Evolutionary conservation across 2,797 vertebrate species (phyloP).

Genomic region (Aquila chrysaetos): DNA sequence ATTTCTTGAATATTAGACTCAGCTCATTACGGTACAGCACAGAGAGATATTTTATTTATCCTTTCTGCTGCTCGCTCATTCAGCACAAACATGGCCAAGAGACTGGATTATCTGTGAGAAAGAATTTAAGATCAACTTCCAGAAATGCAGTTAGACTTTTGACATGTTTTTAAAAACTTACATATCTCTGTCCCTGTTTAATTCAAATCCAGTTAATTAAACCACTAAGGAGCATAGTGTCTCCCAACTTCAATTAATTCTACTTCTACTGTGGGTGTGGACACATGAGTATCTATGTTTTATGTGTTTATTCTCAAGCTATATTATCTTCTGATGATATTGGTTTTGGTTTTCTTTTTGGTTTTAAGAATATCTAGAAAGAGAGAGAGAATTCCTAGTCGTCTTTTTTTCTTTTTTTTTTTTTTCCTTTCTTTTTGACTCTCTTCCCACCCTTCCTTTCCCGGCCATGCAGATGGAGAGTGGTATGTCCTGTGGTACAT

Average conservation of each 20-base stretch:
- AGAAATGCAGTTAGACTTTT: slow-evolving; percentile 47
- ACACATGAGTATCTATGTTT: neutral
- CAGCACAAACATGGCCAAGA: slow-evolving; percentile 43
- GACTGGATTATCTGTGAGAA: slow-evolving; percentile 61
- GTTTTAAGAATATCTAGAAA: neutral
- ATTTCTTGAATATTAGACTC: slow-evolving; percentile 5
- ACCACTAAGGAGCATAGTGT: slow-evolving; percentile 22
- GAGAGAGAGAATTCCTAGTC: neutral
- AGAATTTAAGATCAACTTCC: slow-evolving; percentile 45
- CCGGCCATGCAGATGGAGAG: neutral
- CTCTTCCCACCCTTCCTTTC: neutral
- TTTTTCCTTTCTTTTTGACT: neutral
- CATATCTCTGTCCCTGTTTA: slow-evolving; percentile 29
- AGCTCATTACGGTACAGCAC: neutral
- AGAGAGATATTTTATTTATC: slow-evolving; percentile 49
- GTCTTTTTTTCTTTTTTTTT: fast-evolving
- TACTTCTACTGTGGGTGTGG: slow-evolving; percentile 1
- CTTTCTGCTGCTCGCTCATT: slow-evolving; percentile 18
- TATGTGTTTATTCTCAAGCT: slow-evolving; percentile 1
- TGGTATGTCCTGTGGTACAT: fast-evolving
- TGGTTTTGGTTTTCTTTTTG: neutral
- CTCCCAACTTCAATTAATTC: slow-evolving; percentile 64
- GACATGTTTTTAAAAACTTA: slow-evolving; percentile 34
- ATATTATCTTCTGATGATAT: neutral
- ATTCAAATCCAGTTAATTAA: slow-evolving; percentile 56